phyloP scores from a whole-genome alignment of 1,140 invertebrate species.

The Rhopalosiphum maidis region DNA sequence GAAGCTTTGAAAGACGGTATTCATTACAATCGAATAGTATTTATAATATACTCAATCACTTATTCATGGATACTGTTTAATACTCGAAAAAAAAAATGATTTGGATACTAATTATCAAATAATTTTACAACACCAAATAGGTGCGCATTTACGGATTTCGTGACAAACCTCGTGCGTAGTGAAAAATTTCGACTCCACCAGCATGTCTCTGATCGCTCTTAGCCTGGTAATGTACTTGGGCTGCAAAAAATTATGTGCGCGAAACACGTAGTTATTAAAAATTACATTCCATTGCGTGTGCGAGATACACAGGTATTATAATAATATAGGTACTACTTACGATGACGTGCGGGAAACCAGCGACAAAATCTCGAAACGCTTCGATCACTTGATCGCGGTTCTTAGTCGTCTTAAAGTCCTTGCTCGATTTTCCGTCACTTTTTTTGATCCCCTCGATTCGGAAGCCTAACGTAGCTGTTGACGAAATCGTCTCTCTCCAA shows the following conservation, averaged over 20 bases:
- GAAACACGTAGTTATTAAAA: background rate
- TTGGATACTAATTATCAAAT: background rate
- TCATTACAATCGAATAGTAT: background rate
- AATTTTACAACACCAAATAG: background rate
- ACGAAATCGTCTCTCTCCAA: conserved; percentile 97
- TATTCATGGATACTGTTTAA: background rate
- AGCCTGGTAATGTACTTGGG: conserved; percentile 84
- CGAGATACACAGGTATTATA: background rate
- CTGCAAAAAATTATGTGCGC: conserved; percentile 66
- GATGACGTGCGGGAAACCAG: conserved; percentile 77
- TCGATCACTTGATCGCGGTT: conserved; percentile 80
- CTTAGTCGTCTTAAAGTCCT: conserved; percentile 97
- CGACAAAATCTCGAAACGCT: conserved; percentile 83
- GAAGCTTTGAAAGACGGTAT: background rate
- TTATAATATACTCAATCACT: background rate
- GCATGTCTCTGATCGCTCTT: conserved; percentile 79
- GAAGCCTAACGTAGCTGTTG: conserved; percentile 92
- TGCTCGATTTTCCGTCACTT: conserved; percentile 84
- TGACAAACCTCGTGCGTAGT: conserved; percentile 77
- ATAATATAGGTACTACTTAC: conserved; percentile 67
- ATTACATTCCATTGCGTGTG: background rate
- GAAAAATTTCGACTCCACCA: conserved; percentile 88
- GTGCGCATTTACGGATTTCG: background rate
- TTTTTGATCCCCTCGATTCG: conserved; percentile 94
- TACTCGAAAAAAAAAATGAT: background rate